Conservation (phyloP, 2,888 invertebrate species). For the Megamerina dolium region DNA sequence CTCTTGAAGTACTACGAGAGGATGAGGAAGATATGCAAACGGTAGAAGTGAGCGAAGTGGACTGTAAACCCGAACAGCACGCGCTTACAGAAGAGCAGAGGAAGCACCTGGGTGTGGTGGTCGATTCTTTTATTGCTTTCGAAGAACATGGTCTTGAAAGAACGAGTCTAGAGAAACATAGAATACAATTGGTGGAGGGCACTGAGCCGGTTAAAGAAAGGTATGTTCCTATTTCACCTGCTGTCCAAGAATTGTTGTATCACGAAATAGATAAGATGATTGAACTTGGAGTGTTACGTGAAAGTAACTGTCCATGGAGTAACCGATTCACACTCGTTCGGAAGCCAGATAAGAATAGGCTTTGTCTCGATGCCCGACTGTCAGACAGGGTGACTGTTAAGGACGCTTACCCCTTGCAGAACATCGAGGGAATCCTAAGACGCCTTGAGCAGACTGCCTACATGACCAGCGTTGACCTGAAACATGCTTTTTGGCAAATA, state of each 20-base stretch:
- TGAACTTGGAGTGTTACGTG: constrained; percentile 9
- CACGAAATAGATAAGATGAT: constrained; percentile 31
- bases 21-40: neutral
- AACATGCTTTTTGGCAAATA: constrained; percentile 8
- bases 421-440: constrained; percentile 6
- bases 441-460: constrained; percentile 10
- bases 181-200: no score
- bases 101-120: neutral
- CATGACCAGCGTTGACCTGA: constrained; percentile 15
- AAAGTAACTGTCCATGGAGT: constrained; percentile 13
- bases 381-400: constrained; percentile 23
- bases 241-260: constrained; percentile 4
- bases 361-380: constrained; percentile 19
- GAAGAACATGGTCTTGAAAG: neutral
- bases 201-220: neutral
- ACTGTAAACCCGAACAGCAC: constrained; percentile 2
- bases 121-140: constrained; percentile 2
- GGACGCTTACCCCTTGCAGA: neutral
- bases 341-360: constrained; percentile 15
- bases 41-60: constrained; percentile 5
- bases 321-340: constrained; percentile 11
- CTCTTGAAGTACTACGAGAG: neutral
- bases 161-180: constrained; percentile 7
- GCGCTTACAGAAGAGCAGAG: neutral
- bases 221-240: constrained; percentile 9